Base-by-base conservation (phyloP, 2,888 invertebrate species). In the Aphidius colemani region DNA sequence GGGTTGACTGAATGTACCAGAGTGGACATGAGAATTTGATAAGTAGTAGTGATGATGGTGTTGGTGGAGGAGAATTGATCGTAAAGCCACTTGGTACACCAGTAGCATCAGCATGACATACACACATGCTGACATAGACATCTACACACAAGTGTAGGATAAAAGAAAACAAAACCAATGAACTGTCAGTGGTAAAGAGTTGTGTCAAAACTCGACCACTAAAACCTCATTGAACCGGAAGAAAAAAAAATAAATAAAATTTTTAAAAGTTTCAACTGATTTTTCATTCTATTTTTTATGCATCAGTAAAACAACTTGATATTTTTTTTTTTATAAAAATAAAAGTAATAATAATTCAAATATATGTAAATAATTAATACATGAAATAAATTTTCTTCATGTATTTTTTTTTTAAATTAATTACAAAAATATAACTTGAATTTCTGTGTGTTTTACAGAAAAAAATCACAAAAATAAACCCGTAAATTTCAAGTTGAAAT, bases 201-300 rank as follows among this genome's bases (percentile, higher is more conserved):
- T 60, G 64, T 63, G 66, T 65, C 66, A 61, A 62, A 61, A 63
- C 56, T 43, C 58, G 60, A 64, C 66, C 63, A 58, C 65, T 61
- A 61, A 61, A 65, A 68, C 58, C 61, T 66, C 64, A 66, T 66
- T 66, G 67, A 65, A 66, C 60, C 61, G 61, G 51, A 51, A 62
- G 55, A 55, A 57, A 41, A 44, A 58, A 55, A 63, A 62, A 50
- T 30, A 49, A 49, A 55, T 11, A 40, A 40, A 43, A 11, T 44
- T 55, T 41, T 55, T 30, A 30, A 30, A 5, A 30, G 30, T 30
- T 30, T 30, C 5, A 30, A 4, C 30, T 30, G 30, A 30, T 30
- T 30, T 30, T 30, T 30, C 5, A 30, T 5, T 30, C 30, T 5
- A 0, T 30, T 30, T 30, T 30, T 30, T 2, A 30, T 30, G 30